phyloP scores from a whole-genome alignment of 2,888 invertebrate genomes.

The Anagyrus pseudococci region DNA sequence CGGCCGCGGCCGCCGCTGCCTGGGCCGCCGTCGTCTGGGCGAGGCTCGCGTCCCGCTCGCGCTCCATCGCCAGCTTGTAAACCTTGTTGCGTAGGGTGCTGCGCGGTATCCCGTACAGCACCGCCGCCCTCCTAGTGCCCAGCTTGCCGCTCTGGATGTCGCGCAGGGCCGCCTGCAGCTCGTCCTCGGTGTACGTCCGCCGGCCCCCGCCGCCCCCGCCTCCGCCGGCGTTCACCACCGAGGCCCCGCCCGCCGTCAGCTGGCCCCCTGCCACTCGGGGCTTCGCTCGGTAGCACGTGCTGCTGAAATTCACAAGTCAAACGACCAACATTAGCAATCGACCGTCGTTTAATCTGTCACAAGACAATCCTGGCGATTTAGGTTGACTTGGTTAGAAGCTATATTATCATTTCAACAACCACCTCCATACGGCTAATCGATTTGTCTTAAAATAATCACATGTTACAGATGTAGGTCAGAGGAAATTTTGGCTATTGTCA shows the following conservation, averaged over 20 bases:
- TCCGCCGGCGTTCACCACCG: slow-evolving; percentile 66
- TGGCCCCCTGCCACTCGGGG: slow-evolving; percentile 73
- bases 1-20: slow-evolving; percentile 21
- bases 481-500: too few species aligned
- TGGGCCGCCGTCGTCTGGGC: slow-evolving; percentile 47
- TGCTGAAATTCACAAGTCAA: too few species aligned
- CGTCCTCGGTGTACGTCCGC: slow-evolving; percentile 93
- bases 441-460: too few species aligned
- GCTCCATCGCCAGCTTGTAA: slow-evolving; percentile 80
- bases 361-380: too few species aligned
- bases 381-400: too few species aligned
- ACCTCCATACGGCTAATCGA: too few species aligned
- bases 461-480: too few species aligned
- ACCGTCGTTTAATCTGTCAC: too few species aligned
- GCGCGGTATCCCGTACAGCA: slow-evolving; percentile 94
- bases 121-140: slow-evolving; percentile 91
- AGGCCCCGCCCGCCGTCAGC: slow-evolving; percentile 82
- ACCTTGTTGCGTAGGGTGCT: slow-evolving; percentile 97
- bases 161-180: slow-evolving; percentile 89
- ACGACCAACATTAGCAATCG: too few species aligned
- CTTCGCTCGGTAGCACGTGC: slow-evolving; percentile 71
- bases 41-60: slow-evolving; percentile 72
- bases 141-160: slow-evolving; percentile 93
- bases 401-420: too few species aligned
- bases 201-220: slow-evolving; percentile 67